These are phyloP conservation scores for Punctoribates punctum DNA, from an alignment of 2,888 invertebrate genomes.

Conservation along the genomic window DNA sequence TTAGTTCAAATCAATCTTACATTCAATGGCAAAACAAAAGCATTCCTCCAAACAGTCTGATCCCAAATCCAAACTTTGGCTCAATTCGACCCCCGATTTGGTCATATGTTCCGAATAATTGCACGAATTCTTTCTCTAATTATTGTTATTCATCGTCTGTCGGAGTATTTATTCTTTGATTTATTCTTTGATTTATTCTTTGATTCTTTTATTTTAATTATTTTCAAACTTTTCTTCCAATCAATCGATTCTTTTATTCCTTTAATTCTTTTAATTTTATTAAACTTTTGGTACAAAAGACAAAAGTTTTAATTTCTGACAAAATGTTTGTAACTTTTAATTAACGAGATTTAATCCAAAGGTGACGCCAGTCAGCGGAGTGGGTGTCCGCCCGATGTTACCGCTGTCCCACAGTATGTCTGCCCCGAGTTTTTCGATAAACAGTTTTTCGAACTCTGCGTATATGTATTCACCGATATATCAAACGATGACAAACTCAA, in stretches of 20 bases:
- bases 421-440: not conserved
- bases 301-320: too few relatives aligned
- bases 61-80: not conserved
- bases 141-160: conserved; percentile 29
- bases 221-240: not conserved
- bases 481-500: not conserved
- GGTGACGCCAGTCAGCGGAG: not conserved
- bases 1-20: not conserved
- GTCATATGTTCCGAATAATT: not conserved
- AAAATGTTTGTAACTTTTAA: too few relatives aligned
- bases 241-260: not conserved
- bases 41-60: not conserved
- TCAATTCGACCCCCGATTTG: not conserved
- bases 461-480: conserved; percentile 1
- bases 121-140: conserved; percentile 17
- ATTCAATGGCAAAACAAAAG: conserved; percentile 27
- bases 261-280: not conserved
- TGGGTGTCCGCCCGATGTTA: not conserved
- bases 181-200: not conserved
- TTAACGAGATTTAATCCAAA: not conserved
- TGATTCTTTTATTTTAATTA: not conserved
- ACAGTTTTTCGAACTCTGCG: not conserved
- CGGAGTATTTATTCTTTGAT: conserved; percentile 11
- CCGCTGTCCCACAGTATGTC: conserved; percentile 10
- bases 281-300: not conserved